phyloP scores from a whole-genome alignment of 1,140 invertebrate genomes.

The Leptinotarsa texana region DNA sequence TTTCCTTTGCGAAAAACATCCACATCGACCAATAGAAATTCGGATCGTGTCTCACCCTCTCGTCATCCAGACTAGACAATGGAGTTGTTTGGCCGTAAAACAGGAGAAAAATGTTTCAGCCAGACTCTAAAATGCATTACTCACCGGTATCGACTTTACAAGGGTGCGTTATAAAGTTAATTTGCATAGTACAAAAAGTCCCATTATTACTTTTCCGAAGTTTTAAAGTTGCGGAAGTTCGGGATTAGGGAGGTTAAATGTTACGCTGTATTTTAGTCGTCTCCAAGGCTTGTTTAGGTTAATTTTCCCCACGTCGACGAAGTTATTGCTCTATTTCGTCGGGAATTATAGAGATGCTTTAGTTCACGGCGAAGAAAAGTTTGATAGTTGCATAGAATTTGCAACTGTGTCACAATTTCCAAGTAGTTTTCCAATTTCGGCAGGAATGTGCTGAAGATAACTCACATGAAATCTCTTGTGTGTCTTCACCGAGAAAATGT shows the following conservation, averaged over 20 bases:
- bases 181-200: neutral
- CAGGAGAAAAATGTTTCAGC: neutral
- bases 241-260: neutral
- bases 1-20: no score
- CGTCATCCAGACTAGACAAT: no score
- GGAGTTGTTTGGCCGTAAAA: no score
- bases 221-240: neutral
- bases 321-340: neutral
- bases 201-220: neutral
- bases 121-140: neutral
- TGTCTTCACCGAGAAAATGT: neutral
- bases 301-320: conserved; percentile 2
- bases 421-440: neutral
- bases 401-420: neutral
- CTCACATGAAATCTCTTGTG: neutral
- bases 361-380: neutral
- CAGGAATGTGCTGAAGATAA: neutral
- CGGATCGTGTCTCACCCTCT: no score
- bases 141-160: neutral
- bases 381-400: neutral
- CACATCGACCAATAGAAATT: no score
- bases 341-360: neutral
- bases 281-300: neutral
- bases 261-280: neutral
- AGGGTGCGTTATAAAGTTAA: neutral